Evolutionary conservation across 2,113 vertebrate species (phyloP).

Genomic region (Antidorcas marsupialis): DNA sequence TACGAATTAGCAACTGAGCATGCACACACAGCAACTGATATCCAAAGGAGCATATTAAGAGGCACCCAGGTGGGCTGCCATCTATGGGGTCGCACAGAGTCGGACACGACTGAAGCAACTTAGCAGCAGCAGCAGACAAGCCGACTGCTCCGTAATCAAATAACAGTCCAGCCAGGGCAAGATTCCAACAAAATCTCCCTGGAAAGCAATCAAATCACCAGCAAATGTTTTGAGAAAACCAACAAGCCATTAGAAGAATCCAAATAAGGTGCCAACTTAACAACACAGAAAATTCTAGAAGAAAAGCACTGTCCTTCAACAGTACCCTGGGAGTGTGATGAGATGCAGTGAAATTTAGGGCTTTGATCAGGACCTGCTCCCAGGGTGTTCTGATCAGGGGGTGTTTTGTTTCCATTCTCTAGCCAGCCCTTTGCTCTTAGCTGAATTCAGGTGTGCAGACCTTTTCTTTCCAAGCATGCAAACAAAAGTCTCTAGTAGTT

Average conservation of each 20-base stretch:
- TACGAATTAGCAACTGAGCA: background rate
- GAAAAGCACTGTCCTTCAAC: background rate
- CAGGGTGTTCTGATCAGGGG: background rate
- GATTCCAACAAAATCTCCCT: background rate
- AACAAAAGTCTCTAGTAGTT: slow-evolving; percentile 39
- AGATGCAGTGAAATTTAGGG: background rate
- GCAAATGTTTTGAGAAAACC: background rate
- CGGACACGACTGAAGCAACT: too few relatives aligned
- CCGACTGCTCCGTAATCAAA: background rate
- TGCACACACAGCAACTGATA: background rate
- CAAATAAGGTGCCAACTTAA: background rate
- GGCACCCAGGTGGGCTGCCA: background rate
- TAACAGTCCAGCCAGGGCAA: background rate
- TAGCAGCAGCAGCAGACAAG: background rate
- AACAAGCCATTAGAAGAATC: background rate
- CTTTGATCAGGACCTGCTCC: slow-evolving; percentile 19
- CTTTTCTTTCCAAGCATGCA: slow-evolving; percentile 13
- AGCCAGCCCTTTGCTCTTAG: background rate
- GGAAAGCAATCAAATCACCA: slow-evolving; percentile 17
- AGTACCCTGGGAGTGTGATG: background rate
- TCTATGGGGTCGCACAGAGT: too few relatives aligned
- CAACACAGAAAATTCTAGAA: background rate
- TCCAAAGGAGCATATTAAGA: background rate
- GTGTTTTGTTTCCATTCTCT: slow-evolving; percentile 21
- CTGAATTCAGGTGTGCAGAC: background rate